Evolutionary conservation across 30 jellyfish, hydroid and myxozoan species (phyloP).

Genomic region (Aurelia coerulea): DNA sequence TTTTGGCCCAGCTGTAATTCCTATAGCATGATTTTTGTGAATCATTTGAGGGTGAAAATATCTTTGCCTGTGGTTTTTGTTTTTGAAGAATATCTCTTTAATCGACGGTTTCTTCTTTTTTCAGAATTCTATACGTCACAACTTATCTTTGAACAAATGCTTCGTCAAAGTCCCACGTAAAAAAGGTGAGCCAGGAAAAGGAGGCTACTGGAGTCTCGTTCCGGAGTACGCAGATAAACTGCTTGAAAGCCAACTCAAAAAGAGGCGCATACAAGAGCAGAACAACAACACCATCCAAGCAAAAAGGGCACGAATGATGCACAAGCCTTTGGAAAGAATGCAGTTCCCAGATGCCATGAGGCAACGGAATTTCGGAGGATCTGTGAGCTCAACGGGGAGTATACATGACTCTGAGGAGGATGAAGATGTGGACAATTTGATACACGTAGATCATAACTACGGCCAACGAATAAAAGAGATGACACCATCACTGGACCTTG

Average conservation of each 20-base stretch:
- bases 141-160: slow-evolving; percentile 96
- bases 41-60: too few species aligned
- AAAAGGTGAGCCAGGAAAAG: slow-evolving; percentile 99
- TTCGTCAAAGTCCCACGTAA: slow-evolving; percentile 97
- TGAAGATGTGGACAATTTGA: slow-evolving; percentile 32
- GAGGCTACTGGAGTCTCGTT: slow-evolving; percentile 99
- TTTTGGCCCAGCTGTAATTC: too few species aligned
- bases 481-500: not conserved
- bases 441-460: slow-evolving; percentile 64
- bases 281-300: slow-evolving; percentile 56
- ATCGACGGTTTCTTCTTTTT: not conserved
- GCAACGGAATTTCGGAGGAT: slow-evolving; percentile 62
- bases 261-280: slow-evolving; percentile 89
- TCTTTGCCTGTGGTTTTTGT: too few species aligned
- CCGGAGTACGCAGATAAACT: slow-evolving; percentile 95
- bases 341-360: slow-evolving; percentile 24
- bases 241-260: slow-evolving; percentile 84
- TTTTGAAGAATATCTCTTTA: too few species aligned
- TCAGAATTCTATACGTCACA: slow-evolving; percentile 99
- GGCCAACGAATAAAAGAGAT: slow-evolving; percentile 52
- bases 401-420: slow-evolving; percentile 50
- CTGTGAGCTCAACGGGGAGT: slow-evolving; percentile 61
- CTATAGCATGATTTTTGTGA: too few species aligned
- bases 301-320: slow-evolving; percentile 83
- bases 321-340: slow-evolving; percentile 36